Evolutionary conservation across 2,113 vertebrate species (phyloP).

Genomic region (Apus apus): DNA sequence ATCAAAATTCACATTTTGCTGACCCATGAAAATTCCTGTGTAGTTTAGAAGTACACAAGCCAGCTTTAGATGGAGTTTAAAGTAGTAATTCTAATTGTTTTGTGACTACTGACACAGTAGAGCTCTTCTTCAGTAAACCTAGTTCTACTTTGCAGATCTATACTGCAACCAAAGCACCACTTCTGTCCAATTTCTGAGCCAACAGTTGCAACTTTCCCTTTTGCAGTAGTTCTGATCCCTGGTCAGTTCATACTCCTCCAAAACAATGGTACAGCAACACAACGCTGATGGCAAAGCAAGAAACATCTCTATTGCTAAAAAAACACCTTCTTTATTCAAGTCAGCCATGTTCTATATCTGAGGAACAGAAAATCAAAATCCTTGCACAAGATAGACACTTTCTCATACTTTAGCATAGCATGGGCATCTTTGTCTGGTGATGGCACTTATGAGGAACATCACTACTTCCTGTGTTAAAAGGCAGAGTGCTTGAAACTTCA

Average conservation of each 20-base stretch:
- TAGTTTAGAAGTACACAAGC: neutral
- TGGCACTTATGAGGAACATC: neutral
- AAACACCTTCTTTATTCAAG: neutral
- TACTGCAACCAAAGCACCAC: neutral
- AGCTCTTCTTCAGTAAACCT: neutral
- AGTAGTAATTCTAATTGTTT: neutral
- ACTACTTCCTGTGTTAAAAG: neutral
- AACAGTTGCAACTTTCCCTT: neutral
- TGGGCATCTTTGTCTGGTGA: neutral
- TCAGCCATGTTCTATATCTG: neutral
- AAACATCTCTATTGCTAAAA: neutral
- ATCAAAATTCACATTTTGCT: neutral
- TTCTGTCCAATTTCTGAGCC: neutral
- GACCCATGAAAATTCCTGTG: neutral
- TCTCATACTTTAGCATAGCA: neutral
- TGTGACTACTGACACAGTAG: neutral
- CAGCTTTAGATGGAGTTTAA: neutral
- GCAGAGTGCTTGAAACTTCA: neutral
- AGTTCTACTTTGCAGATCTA: neutral
- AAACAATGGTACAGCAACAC: neutral
- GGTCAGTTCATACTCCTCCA: neutral
- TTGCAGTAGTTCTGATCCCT: neutral
- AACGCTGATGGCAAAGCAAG: neutral
- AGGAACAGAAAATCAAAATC: neutral
- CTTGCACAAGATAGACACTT: rapidly evolving